Base-by-base conservation (phyloP, 2,797 vertebrate species). In the Ptychobarbus kaznakovi region DNA sequence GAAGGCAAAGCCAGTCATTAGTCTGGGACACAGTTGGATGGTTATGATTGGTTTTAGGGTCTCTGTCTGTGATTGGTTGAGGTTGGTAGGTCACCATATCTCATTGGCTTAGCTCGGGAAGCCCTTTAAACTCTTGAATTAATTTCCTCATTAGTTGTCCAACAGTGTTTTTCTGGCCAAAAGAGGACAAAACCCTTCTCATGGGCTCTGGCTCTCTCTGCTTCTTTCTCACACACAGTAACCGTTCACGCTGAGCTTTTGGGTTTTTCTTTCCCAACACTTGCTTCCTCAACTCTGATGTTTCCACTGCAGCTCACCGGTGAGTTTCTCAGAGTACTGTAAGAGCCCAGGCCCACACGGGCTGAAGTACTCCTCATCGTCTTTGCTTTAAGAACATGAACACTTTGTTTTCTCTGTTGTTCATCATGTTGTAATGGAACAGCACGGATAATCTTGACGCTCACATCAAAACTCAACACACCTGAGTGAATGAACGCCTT, bases 61-160 rank as follows among this genome's bases (percentile, higher is more conserved):
- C 73, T 63, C 38, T 69, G 66, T 32, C 35, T 66, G 10, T 87
- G 85, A 87, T 89, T 88, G 86, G 89, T 40, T 79, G 84, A 73
- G 75, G 82, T 56, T 82, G 70, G 65, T 79, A 28, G 72, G 70
- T 85, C 85, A 87, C 66, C 81, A 76, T 66, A 42, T 40, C 82
- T 83, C 68, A 87, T 83, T 87, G 87, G 85, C 80, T 83, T 32
- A 18, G 75, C 70, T 85, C 65, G 82, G 20, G 38, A 81, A 87
- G 58, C 42, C 16, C 46, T 58, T 66, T 6, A 35, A 85, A 63
- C n/a, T 80, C 18, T 25, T 82, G 72, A 74, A 85, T 80, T 22
- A 69, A 68, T 66, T 32, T 28, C n/a, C 80, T 82, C 86, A 77
- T 88, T 72, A 82, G 70, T 86, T 83, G 56, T 69, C 70, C 80